These are phyloP conservation scores for Schizaphis graminum DNA, from an alignment of 2,888 invertebrate species.

Conservation along the genomic window DNA sequence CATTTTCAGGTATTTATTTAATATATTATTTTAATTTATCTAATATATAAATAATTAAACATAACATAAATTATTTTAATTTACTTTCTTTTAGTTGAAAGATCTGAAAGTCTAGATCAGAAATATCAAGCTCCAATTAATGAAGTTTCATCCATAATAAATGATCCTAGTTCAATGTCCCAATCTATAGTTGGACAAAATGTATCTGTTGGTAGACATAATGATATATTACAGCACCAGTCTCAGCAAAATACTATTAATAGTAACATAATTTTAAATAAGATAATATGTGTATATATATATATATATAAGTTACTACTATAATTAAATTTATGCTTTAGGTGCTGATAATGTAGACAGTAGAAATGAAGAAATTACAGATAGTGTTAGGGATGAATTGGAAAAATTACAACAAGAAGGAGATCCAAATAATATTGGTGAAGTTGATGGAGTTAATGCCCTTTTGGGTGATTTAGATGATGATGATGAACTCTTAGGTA, in stretches of 20 bases:
- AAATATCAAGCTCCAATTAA: conserved; percentile 60
- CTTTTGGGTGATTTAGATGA: conserved; percentile 87
- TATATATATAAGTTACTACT: background rate
- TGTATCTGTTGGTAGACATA: conserved; percentile 52
- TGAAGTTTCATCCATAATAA: conserved; percentile 61
- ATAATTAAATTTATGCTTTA: conserved; percentile 22
- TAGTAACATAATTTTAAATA: conserved; percentile 52
- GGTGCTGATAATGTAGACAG: conserved; percentile 63
- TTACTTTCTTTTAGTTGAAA: conserved; percentile 38
- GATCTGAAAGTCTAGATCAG: conserved; percentile 45
- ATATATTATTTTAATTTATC: background rate
- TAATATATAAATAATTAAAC: background rate
- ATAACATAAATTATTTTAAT: background rate
- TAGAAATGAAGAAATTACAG: conserved; percentile 72
- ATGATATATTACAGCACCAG: conserved; percentile 63
- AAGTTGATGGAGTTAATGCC: conserved; percentile 79
- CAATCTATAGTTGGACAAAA: conserved; percentile 50
- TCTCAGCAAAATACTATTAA: conserved; percentile 66
- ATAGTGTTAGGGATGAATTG: conserved; percentile 79
- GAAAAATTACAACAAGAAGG: conserved; percentile 81
- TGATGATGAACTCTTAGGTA: conserved; percentile 84
- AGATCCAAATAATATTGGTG: conserved; percentile 71
- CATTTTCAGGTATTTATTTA: conserved; percentile 45
- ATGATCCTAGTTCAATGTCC: conserved; percentile 59
- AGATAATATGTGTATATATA: background rate